Evolutionary conservation across 2,888 invertebrate genomes (phyloP).

Genomic region (Agrotis ipsilon): DNA sequence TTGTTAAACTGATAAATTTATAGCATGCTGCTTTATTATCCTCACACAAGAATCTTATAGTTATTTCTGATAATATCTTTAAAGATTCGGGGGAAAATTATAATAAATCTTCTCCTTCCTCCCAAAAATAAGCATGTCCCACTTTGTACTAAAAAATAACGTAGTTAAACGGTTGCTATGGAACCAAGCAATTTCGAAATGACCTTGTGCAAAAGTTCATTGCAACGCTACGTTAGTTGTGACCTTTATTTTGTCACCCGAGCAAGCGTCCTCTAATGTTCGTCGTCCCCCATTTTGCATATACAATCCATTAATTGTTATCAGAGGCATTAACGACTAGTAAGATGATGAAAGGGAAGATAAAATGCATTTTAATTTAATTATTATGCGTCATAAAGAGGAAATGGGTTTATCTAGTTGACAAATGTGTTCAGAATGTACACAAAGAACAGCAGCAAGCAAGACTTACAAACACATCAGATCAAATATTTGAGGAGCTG

Average conservation of each 20-base stretch:
- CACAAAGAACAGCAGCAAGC: constrained; percentile 16
- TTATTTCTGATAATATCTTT: too few relatives aligned
- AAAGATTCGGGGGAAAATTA: too few relatives aligned
- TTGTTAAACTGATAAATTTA: background rate
- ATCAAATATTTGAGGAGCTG: constrained; percentile 47
- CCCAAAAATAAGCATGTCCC: background rate
- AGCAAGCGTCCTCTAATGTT: constrained; percentile 38
- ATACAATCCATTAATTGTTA: constrained; percentile 29
- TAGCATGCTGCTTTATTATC: background rate
- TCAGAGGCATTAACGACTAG: constrained; percentile 16
- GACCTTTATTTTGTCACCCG: constrained; percentile 53
- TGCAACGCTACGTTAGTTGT: constrained; percentile 46
- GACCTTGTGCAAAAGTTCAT: constrained; percentile 59
- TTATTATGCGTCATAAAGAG: constrained; percentile 3
- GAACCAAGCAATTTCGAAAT: constrained; percentile 32
- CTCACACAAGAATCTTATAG: background rate
- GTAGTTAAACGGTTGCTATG: constrained; percentile 19
- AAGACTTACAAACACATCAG: constrained; percentile 27
- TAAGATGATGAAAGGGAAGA: constrained; percentile 9
- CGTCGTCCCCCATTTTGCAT: constrained; percentile 38
- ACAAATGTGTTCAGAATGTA: background rate
- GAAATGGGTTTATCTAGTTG: constrained; percentile 7
- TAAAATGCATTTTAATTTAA: background rate
- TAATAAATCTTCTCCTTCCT: too few relatives aligned
- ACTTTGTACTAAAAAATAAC: background rate